phyloP scores from a whole-genome alignment of 64 coral and sea anemone species.

The Porites lutea region DNA sequence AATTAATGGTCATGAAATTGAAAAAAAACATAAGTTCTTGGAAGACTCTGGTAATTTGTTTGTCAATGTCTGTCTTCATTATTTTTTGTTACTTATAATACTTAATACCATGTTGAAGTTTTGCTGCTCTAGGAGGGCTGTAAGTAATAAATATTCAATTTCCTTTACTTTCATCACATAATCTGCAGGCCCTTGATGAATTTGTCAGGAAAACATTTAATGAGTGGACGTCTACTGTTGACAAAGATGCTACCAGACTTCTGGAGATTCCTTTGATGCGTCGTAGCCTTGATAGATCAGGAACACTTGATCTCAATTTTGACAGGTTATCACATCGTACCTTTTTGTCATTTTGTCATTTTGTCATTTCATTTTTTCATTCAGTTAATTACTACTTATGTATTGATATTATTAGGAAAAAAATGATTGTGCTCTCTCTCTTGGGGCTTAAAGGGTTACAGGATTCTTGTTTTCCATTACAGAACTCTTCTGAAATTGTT shows the following conservation, averaged over 20 bases:
- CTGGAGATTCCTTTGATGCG: slow-evolving; percentile 97
- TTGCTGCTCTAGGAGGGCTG: neutral
- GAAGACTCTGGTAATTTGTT: too few relatives aligned
- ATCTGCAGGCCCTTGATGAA: slow-evolving; percentile 92
- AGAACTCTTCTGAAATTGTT: slow-evolving; percentile 91
- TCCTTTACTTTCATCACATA: neutral
- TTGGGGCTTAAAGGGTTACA: too few relatives aligned
- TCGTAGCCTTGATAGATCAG: slow-evolving; percentile 88
- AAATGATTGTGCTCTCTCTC: neutral
- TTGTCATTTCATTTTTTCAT: neutral
- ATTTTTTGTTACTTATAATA: too few relatives aligned
- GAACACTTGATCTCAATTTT: slow-evolving; percentile 97
- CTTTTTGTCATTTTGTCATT: neutral
- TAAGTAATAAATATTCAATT: neutral
- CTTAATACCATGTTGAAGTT: too few relatives aligned
- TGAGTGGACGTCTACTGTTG: slow-evolving; percentile 95
- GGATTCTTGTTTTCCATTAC: neutral
- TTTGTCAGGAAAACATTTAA: slow-evolving; percentile 99
- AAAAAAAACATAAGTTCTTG: too few relatives aligned
- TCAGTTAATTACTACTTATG: neutral
- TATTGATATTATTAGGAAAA: neutral
- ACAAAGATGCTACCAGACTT: slow-evolving; percentile 89
- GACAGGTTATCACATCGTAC: slow-evolving; percentile 73
- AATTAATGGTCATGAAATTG: too few relatives aligned
- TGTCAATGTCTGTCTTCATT: too few relatives aligned